These are phyloP conservation scores for Percina caprodes DNA, from an alignment of 2,113 vertebrate species.

Conservation along the genomic window DNA sequence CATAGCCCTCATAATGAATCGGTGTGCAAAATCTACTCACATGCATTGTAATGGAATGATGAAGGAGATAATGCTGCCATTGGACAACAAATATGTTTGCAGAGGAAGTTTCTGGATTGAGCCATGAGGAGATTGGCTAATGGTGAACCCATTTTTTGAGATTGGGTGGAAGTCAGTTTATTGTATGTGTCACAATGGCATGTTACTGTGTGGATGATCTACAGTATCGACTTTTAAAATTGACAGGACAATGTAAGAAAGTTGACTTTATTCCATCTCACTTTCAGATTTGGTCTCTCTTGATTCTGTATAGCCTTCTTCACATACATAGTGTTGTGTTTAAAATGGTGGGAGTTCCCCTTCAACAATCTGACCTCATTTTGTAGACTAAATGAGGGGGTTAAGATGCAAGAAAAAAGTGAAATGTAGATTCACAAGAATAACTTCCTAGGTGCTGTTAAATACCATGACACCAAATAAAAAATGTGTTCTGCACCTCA, in stretches of 20 bases:
- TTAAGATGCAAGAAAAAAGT: not conserved
- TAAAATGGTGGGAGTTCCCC: too few relatives aligned
- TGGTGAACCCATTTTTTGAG: not conserved
- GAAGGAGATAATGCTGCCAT: constrained; percentile 52
- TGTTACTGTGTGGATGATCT: not conserved
- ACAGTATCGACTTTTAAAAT: not conserved
- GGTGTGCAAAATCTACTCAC: constrained; percentile 47
- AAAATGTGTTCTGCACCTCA: not conserved
- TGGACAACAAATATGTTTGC: constrained; percentile 38
- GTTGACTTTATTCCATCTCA: not conserved
- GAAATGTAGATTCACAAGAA: not conserved
- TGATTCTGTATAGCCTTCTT: not conserved
- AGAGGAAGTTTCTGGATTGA: constrained; percentile 43
- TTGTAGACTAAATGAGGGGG: not conserved
- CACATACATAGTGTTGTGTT: too few relatives aligned
- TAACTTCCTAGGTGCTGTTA: not conserved
- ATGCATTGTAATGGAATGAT: constrained; percentile 53
- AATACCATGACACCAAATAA: not conserved
- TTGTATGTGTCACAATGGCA: not conserved
- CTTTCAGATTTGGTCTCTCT: too few relatives aligned
- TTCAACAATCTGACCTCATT: not conserved
- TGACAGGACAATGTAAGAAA: not conserved
- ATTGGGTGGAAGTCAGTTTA: not conserved
- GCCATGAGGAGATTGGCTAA: not conserved
- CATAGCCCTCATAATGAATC: constrained; percentile 71